phyloP scores from a whole-genome alignment of 2,113 vertebrate genomes.

The Eurypyga helias region DNA sequence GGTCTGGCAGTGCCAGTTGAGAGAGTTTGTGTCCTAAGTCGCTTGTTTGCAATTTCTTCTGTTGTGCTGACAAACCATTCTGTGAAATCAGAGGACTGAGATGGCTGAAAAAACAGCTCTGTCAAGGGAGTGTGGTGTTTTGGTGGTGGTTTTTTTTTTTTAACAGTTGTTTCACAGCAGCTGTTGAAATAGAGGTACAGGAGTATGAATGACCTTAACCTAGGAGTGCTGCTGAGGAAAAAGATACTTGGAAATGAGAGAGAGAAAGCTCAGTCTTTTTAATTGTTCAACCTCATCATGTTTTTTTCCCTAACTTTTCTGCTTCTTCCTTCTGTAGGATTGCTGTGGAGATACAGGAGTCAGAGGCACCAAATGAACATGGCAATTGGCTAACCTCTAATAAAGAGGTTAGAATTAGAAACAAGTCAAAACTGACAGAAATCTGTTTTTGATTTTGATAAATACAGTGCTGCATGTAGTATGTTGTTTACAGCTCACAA shows the following conservation, averaged over 20 bases:
- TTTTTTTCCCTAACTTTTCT: neutral
- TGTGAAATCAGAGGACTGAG: neutral
- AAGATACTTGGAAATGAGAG: neutral
- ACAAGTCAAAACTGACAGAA: neutral
- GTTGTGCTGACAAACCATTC: neutral
- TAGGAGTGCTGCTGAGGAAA: neutral
- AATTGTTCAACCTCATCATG: neutral
- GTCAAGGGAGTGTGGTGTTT: neutral
- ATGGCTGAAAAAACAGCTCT: neutral
- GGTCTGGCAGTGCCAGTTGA: neutral
- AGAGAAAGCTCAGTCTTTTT: neutral
- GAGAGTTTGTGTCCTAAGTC: neutral
- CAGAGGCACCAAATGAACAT: neutral
- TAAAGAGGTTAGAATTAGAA: neutral
- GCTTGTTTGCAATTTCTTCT: neutral
- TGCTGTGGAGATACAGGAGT: neutral
- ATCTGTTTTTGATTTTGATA: neutral
- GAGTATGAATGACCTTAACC: neutral
- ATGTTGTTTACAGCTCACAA: neutral
- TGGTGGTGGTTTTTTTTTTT: too few species aligned
- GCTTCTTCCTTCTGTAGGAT: neutral
- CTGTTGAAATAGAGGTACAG: neutral
- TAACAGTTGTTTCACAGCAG: neutral
- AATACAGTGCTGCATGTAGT: neutral
- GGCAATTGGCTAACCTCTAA: neutral